Conservation (phyloP, 2,797 vertebrate species). For the Micromesistius poutassou region DNA sequence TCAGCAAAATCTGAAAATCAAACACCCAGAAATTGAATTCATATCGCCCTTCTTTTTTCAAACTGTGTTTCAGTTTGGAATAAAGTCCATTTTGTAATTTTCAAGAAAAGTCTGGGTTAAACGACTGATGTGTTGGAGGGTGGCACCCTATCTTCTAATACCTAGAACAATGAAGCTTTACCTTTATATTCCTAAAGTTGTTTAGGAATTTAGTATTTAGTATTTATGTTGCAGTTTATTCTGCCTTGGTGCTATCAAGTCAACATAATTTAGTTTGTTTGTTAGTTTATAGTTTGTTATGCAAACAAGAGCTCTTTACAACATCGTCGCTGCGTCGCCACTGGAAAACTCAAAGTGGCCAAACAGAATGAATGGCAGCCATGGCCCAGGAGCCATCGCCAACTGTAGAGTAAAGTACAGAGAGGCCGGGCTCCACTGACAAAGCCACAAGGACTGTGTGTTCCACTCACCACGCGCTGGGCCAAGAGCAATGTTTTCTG, state of each 20-base stretch:
- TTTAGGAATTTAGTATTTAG: no score
- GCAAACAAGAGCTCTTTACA: slow-evolving; percentile 32
- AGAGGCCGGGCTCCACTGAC: slow-evolving; percentile 38
- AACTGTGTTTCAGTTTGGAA: not conserved
- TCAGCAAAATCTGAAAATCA: not conserved
- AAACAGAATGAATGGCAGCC: slow-evolving; percentile 55
- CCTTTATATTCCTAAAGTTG: not conserved
- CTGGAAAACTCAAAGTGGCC: slow-evolving; percentile 42
- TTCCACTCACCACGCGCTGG: slow-evolving; percentile 43
- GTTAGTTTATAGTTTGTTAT: not conserved
- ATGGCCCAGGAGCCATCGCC: slow-evolving; percentile 44
- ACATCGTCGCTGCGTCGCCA: slow-evolving; percentile 27
- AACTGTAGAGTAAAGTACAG: slow-evolving; percentile 35
- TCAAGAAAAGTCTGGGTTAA: not conserved
- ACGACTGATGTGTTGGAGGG: not conserved
- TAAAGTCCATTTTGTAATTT: not conserved
- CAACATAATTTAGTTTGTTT: not conserved
- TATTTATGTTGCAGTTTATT: not conserved
- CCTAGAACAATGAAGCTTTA: not conserved
- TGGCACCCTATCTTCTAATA: not conserved
- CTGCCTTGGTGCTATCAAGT: not conserved
- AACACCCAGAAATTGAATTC: not conserved
- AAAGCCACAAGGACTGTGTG: slow-evolving; percentile 58
- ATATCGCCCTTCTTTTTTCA: not conserved
- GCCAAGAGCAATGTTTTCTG: slow-evolving; percentile 52